Evolutionary conservation across 1,140 invertebrate species (phyloP).

Genomic region (Sitophilus oryzae): DNA sequence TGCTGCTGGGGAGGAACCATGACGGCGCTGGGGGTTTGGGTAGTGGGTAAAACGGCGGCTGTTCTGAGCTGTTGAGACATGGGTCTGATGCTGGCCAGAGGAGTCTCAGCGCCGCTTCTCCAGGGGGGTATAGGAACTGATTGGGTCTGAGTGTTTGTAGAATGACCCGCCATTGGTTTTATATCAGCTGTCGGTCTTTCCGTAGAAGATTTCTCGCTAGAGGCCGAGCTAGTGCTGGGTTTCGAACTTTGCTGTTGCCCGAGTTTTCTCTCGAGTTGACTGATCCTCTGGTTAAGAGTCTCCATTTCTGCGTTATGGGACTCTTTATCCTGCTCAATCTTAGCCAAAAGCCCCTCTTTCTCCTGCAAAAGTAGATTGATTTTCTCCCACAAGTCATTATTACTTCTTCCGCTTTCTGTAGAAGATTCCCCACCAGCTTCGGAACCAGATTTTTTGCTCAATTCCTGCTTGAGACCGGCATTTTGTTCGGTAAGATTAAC

Average conservation of each 20-base stretch:
- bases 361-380: slow-evolving; percentile 53
- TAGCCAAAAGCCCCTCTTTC: slow-evolving; percentile 58
- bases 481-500: slow-evolving; percentile 62
- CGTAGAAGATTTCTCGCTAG: slow-evolving; percentile 60
- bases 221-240: slow-evolving; percentile 56
- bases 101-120: slow-evolving; percentile 64
- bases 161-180: slow-evolving; percentile 79
- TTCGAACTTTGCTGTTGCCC: slow-evolving; percentile 64
- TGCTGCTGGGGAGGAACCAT: slow-evolving; percentile 58
- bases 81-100: slow-evolving; percentile 85
- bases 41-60: slow-evolving; percentile 73
- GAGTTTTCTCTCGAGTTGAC: slow-evolving; percentile 72
- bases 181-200: slow-evolving; percentile 89
- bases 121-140: slow-evolving; percentile 54
- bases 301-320: slow-evolving; percentile 67
- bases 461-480: slow-evolving; percentile 51
- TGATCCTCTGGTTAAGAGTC: slow-evolving; percentile 62
- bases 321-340: slow-evolving; percentile 57
- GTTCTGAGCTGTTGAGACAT: slow-evolving; percentile 72
- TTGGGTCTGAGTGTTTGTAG: slow-evolving; percentile 45
- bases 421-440: slow-evolving; percentile 39
- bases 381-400: slow-evolving; percentile 29
- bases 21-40: slow-evolving; percentile 46
- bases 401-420: slow-evolving; percentile 11
- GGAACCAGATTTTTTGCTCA: slow-evolving; percentile 52